These are phyloP conservation scores for Lepus timidus DNA, from an alignment of 2,113 vertebrate genomes.

Conservation along the genomic window DNA sequence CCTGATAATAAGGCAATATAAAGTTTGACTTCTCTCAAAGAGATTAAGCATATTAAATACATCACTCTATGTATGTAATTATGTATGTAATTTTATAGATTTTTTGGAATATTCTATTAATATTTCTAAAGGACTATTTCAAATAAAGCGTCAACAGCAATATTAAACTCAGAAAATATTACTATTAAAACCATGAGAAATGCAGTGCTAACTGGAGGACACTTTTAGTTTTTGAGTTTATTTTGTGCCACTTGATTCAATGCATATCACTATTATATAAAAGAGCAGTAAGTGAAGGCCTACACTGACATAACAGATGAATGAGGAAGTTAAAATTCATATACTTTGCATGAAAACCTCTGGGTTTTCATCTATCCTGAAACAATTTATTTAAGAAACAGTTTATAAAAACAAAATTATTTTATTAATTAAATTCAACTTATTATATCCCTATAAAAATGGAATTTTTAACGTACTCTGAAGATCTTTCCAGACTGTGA, in stretches of 20 bases:
- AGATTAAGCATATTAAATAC: not conserved
- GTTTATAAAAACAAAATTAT: not conserved
- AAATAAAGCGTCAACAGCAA: not conserved
- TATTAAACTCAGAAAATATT: not conserved
- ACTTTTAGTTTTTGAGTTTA: not conserved
- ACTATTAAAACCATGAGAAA: not conserved
- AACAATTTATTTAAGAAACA: not conserved
- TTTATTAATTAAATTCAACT: not conserved
- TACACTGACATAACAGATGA: fast-evolving
- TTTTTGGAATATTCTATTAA: not conserved
- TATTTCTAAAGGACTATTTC: not conserved
- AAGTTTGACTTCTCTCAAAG: not conserved
- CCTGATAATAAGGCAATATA: not conserved
- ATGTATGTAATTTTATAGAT: not conserved
- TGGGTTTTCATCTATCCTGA: not conserved
- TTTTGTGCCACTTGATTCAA: not conserved
- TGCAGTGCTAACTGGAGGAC: not conserved
- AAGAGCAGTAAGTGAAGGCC: not conserved
- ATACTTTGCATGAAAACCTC: not conserved
- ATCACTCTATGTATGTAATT: not conserved
- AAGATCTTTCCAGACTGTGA: not conserved
- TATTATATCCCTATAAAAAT: not conserved
- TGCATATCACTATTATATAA: not conserved
- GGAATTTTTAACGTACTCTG: not conserved
- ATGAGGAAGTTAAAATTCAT: not conserved